Evolutionary conservation across 1,140 invertebrate genomes (phyloP), one percentile per base, ranked within the genome.

Genomic region (Drosophila lacteicornis): DNA sequence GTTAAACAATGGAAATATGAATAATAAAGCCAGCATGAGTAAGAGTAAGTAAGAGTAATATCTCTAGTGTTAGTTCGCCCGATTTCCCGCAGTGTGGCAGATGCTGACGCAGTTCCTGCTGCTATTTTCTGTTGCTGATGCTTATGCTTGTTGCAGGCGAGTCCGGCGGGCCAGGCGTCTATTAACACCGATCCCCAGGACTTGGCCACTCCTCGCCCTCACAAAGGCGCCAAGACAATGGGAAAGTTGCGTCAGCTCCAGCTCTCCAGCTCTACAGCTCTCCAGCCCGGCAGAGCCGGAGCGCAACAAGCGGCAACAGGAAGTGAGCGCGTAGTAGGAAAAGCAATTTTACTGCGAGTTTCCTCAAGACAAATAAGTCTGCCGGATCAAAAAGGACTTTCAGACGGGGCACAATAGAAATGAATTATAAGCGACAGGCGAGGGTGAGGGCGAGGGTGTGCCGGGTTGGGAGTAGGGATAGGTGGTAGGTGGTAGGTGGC

Each of bases 351-450:
- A 88, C 88, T 91, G 84, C 61, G 83, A 91, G 88, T 91, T 91
- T 91, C 88, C 88, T 91, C 76, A 87, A 91, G 88, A 91, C 88
- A 91, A 91, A 91, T 91, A 91, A 91, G 88, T 91, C 88, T 84
- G 80, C 68, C 78, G 88, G 88, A 91, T 91, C 88, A 91, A 91
- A 91, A 91, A 75, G 85, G 83, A 83, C 88, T 91, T 91, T 87
- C 84, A 88, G 68, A 66, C 80, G 66, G 67, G 68, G 53, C 78
- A 91, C 88, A 85, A 91, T 88, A 82, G 83, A 83, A 91, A 91
- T 84, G 87, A 91, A 91, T 91, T 91, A 91, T 84, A 91, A 85
- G 75, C 76, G 79, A 78, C 75, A 78, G 60, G 58, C 58, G 62
- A 3, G 62, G 57, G 27, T 15, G 49, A 53, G 58, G 56, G 27